phyloP scores from a whole-genome alignment of 2,113 vertebrate species.

The Asarcornis scutulata region DNA sequence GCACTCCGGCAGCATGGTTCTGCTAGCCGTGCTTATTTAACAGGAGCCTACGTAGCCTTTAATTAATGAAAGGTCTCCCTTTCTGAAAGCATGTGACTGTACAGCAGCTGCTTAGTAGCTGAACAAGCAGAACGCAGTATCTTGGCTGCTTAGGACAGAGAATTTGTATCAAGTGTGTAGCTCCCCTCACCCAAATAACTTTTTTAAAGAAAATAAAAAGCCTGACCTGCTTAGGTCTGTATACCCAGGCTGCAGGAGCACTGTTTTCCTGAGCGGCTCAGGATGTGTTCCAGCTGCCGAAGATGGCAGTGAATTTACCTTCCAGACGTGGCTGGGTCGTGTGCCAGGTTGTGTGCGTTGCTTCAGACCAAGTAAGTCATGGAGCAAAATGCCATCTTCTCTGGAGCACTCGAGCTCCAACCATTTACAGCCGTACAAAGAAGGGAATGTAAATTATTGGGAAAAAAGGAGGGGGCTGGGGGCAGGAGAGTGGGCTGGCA shows the following conservation, averaged over 20 bases:
- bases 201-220: not conserved
- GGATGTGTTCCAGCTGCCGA: not conserved
- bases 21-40: not conserved
- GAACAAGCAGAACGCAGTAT: fast-evolving
- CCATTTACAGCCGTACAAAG: not conserved
- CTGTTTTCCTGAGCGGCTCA: not conserved
- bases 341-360: not conserved
- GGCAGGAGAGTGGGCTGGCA: not conserved
- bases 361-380: not conserved
- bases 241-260: not conserved
- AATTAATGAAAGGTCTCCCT: not conserved
- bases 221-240: not conserved
- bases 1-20: not conserved
- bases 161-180: not conserved
- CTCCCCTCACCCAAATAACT: not conserved
- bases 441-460: not conserved
- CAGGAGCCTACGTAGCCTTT: not conserved
- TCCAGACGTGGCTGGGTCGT: not conserved
- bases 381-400: not conserved
- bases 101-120: not conserved
- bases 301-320: not conserved
- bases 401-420: not conserved
- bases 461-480: fast-evolving
- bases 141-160: not conserved
- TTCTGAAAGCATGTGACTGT: not conserved